Conservation (phyloP, 1,140 invertebrate species). For the Dinoponera quadriceps region DNA sequence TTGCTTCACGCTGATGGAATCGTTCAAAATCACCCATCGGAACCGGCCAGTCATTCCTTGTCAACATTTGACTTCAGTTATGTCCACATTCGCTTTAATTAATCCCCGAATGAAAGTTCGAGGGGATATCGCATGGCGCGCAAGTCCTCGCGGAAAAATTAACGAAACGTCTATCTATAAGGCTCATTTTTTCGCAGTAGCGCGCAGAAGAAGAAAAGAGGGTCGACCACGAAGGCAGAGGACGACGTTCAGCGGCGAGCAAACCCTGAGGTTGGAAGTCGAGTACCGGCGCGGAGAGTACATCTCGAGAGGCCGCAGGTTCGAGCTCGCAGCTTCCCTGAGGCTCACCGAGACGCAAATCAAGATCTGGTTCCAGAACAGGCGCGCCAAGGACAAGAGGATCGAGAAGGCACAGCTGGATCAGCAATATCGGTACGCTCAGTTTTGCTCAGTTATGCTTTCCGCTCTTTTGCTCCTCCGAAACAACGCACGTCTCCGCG, state of each 20-base stretch:
- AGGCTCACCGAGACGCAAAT: slow-evolving; percentile 96
- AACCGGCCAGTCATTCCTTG: background rate
- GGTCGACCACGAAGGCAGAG: slow-evolving; percentile 94
- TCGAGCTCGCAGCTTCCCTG: slow-evolving; percentile 94
- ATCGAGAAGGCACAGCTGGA: slow-evolving; percentile 98
- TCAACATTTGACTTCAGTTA: background rate
- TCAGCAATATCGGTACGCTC: slow-evolving; percentile 94
- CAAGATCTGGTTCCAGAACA: slow-evolving; percentile 99
- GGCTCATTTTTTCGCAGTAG: slow-evolving; percentile 87
- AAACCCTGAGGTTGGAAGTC: slow-evolving; percentile 95
- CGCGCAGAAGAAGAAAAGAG: slow-evolving; percentile 93
- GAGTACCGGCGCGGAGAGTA: slow-evolving; percentile 97
- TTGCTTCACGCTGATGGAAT: slow-evolving; percentile 2
- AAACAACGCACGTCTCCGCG: too few relatives aligned
- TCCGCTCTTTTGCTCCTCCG: too few relatives aligned
- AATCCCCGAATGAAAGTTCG: too few relatives aligned
- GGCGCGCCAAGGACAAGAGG: slow-evolving; percentile 97
- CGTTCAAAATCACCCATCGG: background rate
- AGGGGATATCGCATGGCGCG: background rate
- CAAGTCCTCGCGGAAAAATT: background rate
- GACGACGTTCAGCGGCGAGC: slow-evolving; percentile 97
- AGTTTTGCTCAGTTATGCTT: background rate
- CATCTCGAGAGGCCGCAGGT: slow-evolving; percentile 93
- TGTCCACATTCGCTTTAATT: too few relatives aligned
- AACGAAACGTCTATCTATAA: background rate